Base-by-base conservation (phyloP, 2,888 invertebrate genomes). In the Andrena dorsata region DNA sequence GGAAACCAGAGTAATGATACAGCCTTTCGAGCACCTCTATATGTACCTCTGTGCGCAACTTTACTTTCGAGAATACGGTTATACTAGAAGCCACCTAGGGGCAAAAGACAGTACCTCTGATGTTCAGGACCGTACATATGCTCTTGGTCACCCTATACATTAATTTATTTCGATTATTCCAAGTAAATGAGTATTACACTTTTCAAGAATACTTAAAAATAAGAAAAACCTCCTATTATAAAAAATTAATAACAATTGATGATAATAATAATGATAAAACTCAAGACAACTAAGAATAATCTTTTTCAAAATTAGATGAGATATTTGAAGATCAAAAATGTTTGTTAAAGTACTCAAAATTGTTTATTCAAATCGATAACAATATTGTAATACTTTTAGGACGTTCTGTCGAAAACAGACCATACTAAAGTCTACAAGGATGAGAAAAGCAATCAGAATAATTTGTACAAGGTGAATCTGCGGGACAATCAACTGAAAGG, bases 401-500 rank as follows among this genome's bases (percentile, higher is more conserved):
- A 92, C 70, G 90, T 91, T 28, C 84, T 90, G n/a, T 84, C 90
- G 30, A 92, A 90, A 80, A 82, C 85, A 28, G 93, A 93, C 64
- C 88, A 91, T 68, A 87, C 82, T 4, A 93, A 90, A 75, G 73
- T 60, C 13, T 84, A 87, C 76, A 92, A 91, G 74, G 92, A 93
- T 60, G 92, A 93, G 20, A 92, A 91, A 70, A 90, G 81, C 70
- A 85, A 82, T 76, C 91, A 90, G 65, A 92, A 90, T 69, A 91
- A 90, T 86, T 88, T 97, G 23, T 96, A 96, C 51, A 96, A 95
- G 85, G 96, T 97, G n/a, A 97, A 97, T 92, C 94, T 97, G 56
- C 95, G 97, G 72, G 96, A 97, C 84, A 97, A 97, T 93, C 95
- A 96, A 85, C 94, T 97, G 35, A 97, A 97, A 93, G 97, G 97